Base-by-base conservation (phyloP, 2,113 vertebrate genomes). In the Pedetes capensis region DNA sequence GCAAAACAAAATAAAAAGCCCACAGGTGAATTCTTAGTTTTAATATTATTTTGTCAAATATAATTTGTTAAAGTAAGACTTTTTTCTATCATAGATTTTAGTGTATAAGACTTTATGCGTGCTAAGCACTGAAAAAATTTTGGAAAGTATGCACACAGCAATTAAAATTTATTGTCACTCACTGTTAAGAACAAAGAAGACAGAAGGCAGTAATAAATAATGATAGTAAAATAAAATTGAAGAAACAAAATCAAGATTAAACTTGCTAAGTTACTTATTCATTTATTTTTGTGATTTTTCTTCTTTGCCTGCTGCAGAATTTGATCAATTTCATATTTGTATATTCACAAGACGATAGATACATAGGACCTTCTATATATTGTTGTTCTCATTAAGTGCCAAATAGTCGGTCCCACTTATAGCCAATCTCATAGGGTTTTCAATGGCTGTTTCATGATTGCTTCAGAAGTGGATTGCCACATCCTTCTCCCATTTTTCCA, bases 211-310 rank as follows among this genome's bases (percentile, higher is more conserved):
- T 55, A 71, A 91, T 66, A 71, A 95, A 75, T 8, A 89, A 34
- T 71, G 69, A 82, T n/a, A 87, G 39, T 89, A 80, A 89, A 68
- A 75, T 32, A 93, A 83, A 93, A 76, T 51, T 66, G 29, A 74
- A 42, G 23, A 90, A 93, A 37, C 6, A 47, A 51, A 80, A 47
- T 74, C 18, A 69, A 49, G 10, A 39, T 92, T 78, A 57, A 63
- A 55, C 27, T 91, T 87, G n/a, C 42, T 91, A 32, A 74, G 18
- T 75, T 89, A 57, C 7, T 64, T 61, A 55, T 66, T 83, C 12
- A 18, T 53, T 81, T 44, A 29, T 64, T 93, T 93, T 81, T 59
- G 22, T 22, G 32, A 13, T 4, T n/a, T 51, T n/a, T 63, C 16
- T 18, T 10, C 55, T 92, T 47, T 39, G 9, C 20, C 34, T 75